phyloP scores from a whole-genome alignment of 1,140 invertebrate genomes.

The Muscidifurax raptorellus region DNA sequence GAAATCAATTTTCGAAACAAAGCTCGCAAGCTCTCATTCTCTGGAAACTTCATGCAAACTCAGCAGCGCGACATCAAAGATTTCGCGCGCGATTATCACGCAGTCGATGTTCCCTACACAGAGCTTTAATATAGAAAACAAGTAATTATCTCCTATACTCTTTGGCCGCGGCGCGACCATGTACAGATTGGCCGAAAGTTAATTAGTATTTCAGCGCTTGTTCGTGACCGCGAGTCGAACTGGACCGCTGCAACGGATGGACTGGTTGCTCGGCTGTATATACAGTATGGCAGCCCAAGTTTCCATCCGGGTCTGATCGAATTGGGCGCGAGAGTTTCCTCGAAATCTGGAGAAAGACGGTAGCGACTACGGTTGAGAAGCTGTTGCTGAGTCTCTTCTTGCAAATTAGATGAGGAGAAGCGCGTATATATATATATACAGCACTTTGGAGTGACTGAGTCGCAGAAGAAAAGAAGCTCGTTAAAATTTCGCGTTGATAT shows the following conservation, averaged over 20 bases:
- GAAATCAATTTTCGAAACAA: no score
- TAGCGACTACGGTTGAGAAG: not conserved
- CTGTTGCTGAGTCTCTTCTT: not conserved
- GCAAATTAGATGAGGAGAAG: not conserved
- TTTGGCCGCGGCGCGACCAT: not conserved
- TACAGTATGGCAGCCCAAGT: not conserved
- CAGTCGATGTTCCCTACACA: not conserved
- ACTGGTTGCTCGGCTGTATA: not conserved
- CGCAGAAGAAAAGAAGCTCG: no score
- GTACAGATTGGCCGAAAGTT: not conserved
- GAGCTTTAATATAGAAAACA: not conserved
- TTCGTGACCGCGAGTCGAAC: not conserved
- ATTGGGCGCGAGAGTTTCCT: not conserved
- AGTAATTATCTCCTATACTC: not conserved
- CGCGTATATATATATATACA: not conserved
- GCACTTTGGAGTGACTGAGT: no score
- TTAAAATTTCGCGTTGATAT: no score
- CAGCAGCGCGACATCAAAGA: no score
- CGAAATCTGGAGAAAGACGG: not conserved
- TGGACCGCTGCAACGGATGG: not conserved
- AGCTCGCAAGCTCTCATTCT: no score
- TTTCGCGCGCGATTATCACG: no score
- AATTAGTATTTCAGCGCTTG: slow-evolving; percentile 31
- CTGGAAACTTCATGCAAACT: no score
- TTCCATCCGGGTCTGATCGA: not conserved